Conservation (phyloP, 1,140 invertebrate genomes). For the Ridgeia piscesae region DNA sequence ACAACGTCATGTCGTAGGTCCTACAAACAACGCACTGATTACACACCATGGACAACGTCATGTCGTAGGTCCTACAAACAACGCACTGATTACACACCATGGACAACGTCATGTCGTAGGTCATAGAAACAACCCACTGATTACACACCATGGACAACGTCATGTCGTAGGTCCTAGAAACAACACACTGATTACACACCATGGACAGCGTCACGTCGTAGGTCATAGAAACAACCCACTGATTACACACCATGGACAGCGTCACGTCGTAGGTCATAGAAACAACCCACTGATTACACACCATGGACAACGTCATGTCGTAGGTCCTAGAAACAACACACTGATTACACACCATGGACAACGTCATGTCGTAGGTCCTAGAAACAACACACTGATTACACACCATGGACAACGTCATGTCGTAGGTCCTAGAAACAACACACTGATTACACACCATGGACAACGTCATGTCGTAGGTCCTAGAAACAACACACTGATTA, state of each 20-base stretch:
- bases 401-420: constrained; percentile 37
- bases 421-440: constrained; percentile 40
- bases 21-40: constrained; percentile 29
- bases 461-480: constrained; percentile 48
- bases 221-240: constrained; percentile 31
- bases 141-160: constrained; percentile 30
- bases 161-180: constrained; percentile 46
- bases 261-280: constrained; percentile 47
- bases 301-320: constrained; percentile 42
- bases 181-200: neutral
- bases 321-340: constrained; percentile 36
- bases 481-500: constrained; percentile 23
- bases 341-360: constrained; percentile 23
- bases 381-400: neutral
- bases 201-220: constrained; percentile 45
- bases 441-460: neutral
- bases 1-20: constrained; percentile 46
- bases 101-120: constrained; percentile 46
- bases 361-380: constrained; percentile 48
- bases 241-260: constrained; percentile 26
- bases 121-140: constrained; percentile 30
- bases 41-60: constrained; percentile 33
- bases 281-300: neutral
- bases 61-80: constrained; percentile 44
- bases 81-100: neutral